Conservation (phyloP, 2,113 vertebrate genomes). For the Caloenas nicobarica region DNA sequence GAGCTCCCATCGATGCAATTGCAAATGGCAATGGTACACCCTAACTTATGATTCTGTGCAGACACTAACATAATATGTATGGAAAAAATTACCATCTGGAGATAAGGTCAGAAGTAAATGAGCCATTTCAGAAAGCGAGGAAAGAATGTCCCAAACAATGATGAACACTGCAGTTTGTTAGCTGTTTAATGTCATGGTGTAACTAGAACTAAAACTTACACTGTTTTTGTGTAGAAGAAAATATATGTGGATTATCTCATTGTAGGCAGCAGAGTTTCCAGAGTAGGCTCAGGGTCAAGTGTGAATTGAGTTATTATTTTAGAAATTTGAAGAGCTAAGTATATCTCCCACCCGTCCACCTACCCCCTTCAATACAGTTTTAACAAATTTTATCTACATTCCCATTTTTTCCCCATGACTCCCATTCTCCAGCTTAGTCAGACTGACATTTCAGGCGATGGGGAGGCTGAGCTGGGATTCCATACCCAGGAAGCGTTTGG, state of each 20-base stretch:
- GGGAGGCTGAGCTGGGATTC: background rate
- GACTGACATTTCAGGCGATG: constrained; percentile 13
- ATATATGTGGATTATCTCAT: constrained; percentile 41
- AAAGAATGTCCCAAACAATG: constrained; percentile 48
- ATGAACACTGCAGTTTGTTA: constrained; percentile 11
- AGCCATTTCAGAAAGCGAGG: constrained; percentile 54
- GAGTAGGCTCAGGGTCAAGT: constrained; percentile 45
- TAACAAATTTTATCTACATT: constrained; percentile 11
- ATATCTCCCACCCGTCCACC: constrained; percentile 25
- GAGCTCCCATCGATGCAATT: background rate
- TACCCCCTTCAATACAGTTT: constrained; percentile 34
- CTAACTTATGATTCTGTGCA: background rate
- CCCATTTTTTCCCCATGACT: constrained; percentile 47
- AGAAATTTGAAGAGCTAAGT: constrained; percentile 20
- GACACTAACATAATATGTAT: background rate
- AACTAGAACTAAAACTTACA: constrained; percentile 34
- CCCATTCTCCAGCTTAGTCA: constrained; percentile 38
- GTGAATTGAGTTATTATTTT: constrained; percentile 62
- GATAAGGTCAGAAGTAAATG: constrained; percentile 68
- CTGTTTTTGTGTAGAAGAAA: constrained; percentile 21
- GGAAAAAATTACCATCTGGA: constrained; percentile 42
- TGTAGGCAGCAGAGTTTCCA: constrained; percentile 58
- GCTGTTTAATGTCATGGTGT: constrained; percentile 43
- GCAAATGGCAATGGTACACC: background rate
- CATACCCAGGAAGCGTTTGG: background rate